Evolutionary conservation across 2,113 vertebrate species (phyloP), one percentile per base, ranked within the genome.

Genomic region (Gobio gobio): DNA sequence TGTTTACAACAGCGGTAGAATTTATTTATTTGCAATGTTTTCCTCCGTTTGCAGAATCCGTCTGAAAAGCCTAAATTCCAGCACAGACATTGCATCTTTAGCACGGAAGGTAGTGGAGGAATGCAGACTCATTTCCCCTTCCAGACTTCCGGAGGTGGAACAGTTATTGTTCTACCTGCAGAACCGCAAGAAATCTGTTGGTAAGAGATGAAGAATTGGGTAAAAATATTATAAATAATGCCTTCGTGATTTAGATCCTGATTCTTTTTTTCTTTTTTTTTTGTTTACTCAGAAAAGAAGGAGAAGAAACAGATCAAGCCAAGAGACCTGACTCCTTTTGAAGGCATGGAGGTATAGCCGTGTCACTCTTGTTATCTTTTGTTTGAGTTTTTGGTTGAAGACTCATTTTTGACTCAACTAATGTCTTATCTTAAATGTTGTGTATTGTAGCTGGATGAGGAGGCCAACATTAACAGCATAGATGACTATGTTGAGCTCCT

Each of bases 71-170:
- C 95, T 99, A 51, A 98, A 97, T 89, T 94, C 96, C 12, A 98
- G 95, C 79, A 99, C 98, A 76, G 98, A 99, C 82, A 94, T 98
- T 72, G 92, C 93, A 43, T 96, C 96, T n/a, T 91, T 99, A 93
- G 97, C 98, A 68, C 94, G 95, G 59, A 99, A 99, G 85, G 97
- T 99, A 83, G 96, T 99, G 86, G 98, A 99, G 82, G 98, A 99
- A 88, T 99, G 98, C 91, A 97, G 96, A 72, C 96, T 99, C 75
- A 98, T 99, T 89, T 97, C 97, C 76, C 91, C 96, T 1, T 97
- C 97, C 58, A 97, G 96, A 87, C 91, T 99, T 54, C 93, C 92
- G 0, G 97, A 99, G 64, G 98, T 99, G 76, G 97, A 99, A 85
- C 98, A 99, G 88, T 94, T 99, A 16, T 93, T 99, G 14, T 98